Percentiles rank a stretch among this genome's conserved stretches.
These are phyloP conservation scores for Thunnus albacares DNA, from an alignment of 2,797 vertebrate species.

Conservation along the genomic window DNA sequence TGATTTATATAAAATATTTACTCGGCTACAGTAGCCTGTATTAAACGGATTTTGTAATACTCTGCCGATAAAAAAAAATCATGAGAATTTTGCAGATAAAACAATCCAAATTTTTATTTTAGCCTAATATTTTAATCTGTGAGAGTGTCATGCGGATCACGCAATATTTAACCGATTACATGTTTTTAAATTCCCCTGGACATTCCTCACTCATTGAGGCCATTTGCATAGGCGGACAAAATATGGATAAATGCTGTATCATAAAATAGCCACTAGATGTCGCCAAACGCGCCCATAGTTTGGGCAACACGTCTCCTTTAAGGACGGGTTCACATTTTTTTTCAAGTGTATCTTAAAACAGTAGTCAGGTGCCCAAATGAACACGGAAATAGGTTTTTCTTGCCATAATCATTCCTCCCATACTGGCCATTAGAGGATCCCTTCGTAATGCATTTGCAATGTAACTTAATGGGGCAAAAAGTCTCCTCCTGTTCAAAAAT, in stretches of 20 bases:
- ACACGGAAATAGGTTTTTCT: too few species aligned
- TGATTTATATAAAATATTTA: neutral
- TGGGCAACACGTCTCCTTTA: neutral
- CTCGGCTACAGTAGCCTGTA: too few species aligned
- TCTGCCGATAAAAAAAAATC: neutral
- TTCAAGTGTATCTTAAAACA: neutral
- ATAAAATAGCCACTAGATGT: neutral
- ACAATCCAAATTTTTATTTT: too few species aligned
- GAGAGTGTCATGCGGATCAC: neutral
- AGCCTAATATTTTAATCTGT: accelerated
- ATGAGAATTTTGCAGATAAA: too few species aligned
- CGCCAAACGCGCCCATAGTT: neutral
- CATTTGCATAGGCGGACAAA: neutral
- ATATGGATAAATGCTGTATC: neutral
- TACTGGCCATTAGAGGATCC: too few species aligned
- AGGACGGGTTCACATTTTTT: too few species aligned
- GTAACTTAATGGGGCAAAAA: too few species aligned
- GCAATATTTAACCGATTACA: accelerated
- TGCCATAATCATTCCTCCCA: too few species aligned
- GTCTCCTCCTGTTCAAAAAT: too few species aligned
- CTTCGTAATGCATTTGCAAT: too few species aligned
- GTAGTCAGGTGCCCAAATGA: too few species aligned
- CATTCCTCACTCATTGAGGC: neutral
- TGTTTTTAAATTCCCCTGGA: neutral
- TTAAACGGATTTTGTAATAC: neutral